Evolutionary conservation across 1,140 invertebrate species (phyloP), one percentile per base, ranked within the genome.

Genomic region (Cataglyphis hispanica): DNA sequence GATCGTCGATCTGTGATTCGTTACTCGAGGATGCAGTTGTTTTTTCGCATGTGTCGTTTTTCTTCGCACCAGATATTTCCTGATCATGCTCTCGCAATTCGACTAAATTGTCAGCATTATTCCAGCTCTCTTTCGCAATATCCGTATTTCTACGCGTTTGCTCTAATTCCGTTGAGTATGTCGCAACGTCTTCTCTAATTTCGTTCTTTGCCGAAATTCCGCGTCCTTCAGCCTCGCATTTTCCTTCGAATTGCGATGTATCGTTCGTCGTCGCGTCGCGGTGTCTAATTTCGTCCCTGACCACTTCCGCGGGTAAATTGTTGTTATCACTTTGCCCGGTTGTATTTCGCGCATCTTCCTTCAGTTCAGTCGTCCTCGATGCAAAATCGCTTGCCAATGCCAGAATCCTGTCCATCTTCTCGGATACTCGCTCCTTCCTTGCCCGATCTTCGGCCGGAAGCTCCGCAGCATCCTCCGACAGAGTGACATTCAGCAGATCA

Each of bases 401-500:
- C 1, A 92, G 25, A 7, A 92, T 80, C 1, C 87, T 83, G 1
- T 60, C 74, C 0, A 92, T 81, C 16, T 87, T 83, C 5, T 76
- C 43, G 0, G 87, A 66, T 8, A 84, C 0, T 10, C 75, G 58
- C 22, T 85, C 43, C 37, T 86, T 77, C 53, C 81, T 89, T 27
- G 7, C 43, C 67, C 85, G 86, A 1, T 86, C 75, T 5, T 88
- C 89, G 2, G 10, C 53, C 13, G 76, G 64, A 53, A 86, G 31
- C 5, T 89, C 87, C 7, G 83, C 0, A 0, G 84, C 91, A 37
- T 95, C 93, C 3, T 93, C 91, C 0, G 92, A 94, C 1, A 93
- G 69, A 0, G 90, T 91, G 27, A 92, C 91, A 64, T 94, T 94
- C 34, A 94, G 56, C 11, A 93, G 58, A 90, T 94, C 94, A 5